Evolutionary conservation across 2,113 vertebrate genomes (phyloP), one percentile per base, ranked within the genome.

Genomic region (Rhinichthys klamathensis): DNA sequence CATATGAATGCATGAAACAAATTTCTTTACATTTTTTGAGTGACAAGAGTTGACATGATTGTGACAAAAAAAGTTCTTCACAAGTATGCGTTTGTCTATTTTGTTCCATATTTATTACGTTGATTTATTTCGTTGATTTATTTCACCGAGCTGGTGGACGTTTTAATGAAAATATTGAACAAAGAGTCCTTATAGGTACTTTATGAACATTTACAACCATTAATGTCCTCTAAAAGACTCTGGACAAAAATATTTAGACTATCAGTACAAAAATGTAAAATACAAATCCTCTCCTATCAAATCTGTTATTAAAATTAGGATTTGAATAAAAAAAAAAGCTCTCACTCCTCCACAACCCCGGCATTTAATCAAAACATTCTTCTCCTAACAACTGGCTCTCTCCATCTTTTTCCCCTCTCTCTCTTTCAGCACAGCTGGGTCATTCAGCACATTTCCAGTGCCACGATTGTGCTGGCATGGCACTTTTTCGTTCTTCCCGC

Each of bases 361-460:
- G n/a, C n/a, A 16, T 89, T 80, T 82, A 63, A 46, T 63, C n/a
- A 44, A 77, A 44, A 63, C 79, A 69, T 51, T 67, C 35, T 86
- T 86, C 69, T 75, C 83, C 46, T 79, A 86, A 54, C 9, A 77
- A 89, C 86, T 85, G 88, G 15, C 76, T 61, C 82, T 60, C 49
- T 38, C 38, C 46, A 63, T 61, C 38, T 25, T 16, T 16, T 2
- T 9, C 2, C 25, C 41, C 27, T 13, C 60, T 25, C 58, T 65
- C 58, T 70, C 74, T 46, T 54, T 51, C 60, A 77, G 51, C 44
- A 81, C 6, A 72, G 88, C 87, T 65, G 72, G 90, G 90, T 91
- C 93, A 92, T 92, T 93, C 93, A 94, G 94, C 94, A 94, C 92
- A 93, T 93, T 94, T 87, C 89, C n/a, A 69, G 12, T 90, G 87